These are phyloP conservation scores for Anadara kagoshimensis DNA, from an alignment of 1,140 invertebrate genomes.

Conservation along the genomic window DNA sequence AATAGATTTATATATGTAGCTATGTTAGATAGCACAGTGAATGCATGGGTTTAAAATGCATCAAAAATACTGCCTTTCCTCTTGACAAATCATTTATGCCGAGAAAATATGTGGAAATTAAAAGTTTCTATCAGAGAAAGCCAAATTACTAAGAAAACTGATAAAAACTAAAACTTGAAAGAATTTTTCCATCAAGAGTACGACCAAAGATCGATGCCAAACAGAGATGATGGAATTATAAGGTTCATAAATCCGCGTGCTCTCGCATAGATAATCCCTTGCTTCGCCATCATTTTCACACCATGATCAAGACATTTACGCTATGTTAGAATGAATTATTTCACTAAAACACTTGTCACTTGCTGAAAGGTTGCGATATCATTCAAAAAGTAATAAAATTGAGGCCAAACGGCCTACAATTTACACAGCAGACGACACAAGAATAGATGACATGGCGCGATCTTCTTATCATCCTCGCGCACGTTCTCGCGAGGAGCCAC, in stretches of 20 bases:
- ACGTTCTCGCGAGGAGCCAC: slow-evolving; percentile 30
- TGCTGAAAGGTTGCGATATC: slow-evolving; percentile 35
- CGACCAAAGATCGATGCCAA: no score
- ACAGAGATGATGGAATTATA: no score
- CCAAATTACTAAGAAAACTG: no score
- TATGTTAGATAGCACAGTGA: no score
- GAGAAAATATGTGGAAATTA: no score
- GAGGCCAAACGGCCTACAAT: slow-evolving; percentile 28
- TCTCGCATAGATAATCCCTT: slow-evolving; percentile 4
- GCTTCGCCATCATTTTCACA: neutral
- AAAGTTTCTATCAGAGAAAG: no score
- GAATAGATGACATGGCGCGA: slow-evolving; percentile 30
- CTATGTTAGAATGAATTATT: slow-evolving; percentile 17
- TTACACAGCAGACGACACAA: slow-evolving; percentile 25
- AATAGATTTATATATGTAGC: no score
- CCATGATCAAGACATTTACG: slow-evolving; percentile 6
- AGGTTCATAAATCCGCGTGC: neutral
- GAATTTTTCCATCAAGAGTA: no score
- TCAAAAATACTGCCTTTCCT: no score
- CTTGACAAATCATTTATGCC: no score
- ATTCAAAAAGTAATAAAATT: slow-evolving; percentile 39
- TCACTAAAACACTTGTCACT: slow-evolving; percentile 32
- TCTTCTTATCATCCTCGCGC: slow-evolving; percentile 32
- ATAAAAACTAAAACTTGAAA: no score
- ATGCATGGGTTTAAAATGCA: no score